Base-by-base conservation (phyloP, 2,797 vertebrate genomes). In the Aphelocoma californica region DNA sequence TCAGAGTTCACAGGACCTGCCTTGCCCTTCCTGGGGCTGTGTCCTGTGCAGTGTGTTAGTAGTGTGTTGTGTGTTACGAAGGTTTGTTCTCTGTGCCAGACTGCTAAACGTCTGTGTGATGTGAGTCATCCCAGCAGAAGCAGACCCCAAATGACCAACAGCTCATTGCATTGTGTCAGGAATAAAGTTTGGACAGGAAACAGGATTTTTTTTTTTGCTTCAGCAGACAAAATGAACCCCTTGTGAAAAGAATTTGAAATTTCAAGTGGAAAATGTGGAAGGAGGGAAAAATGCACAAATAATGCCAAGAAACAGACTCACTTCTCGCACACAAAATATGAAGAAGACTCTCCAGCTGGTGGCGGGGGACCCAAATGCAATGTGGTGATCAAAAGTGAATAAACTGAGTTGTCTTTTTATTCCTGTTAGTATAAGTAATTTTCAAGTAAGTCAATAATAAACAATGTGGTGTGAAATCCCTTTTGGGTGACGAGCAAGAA, bases 401-500 rank as follows among this genome's bases (percentile, higher is more conserved):
- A 56, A 92, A 91, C 67, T 3, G 38, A 81, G 40, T 26, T 81
- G 54, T 73, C 92, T 96, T 88, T 85, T 69, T 38, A 32, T 54
- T 90, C 69, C 14, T 38, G 28, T 44, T 83, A 73, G 75, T 13
- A 2, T 34, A 60, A 42, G 19, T 56, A 62, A 74, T 89, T 96
- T 96, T 71, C 86, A 92, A 92, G 83, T 45, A 36, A 57, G 16
- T 24, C 44, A n/a, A n/a, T 58, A 80, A 58, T 44, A 36, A 3
- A 21, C 10, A 25, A 91, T 88, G 85, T 81, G 93, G 94, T 97
- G 70, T 91, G 82, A 97, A 94, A 95, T 74, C 74, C 54, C 90
- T 94, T 83, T 81, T 67, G 93, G 90, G 88, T 96, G 97, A 96
- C 95, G 87, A 94, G 92, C 47, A 72, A 87, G 97, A 97, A 96